Evolutionary conservation across 2,113 vertebrate genomes (phyloP), one percentile per base, ranked within the genome.

Genomic region (Cottus gobio): DNA sequence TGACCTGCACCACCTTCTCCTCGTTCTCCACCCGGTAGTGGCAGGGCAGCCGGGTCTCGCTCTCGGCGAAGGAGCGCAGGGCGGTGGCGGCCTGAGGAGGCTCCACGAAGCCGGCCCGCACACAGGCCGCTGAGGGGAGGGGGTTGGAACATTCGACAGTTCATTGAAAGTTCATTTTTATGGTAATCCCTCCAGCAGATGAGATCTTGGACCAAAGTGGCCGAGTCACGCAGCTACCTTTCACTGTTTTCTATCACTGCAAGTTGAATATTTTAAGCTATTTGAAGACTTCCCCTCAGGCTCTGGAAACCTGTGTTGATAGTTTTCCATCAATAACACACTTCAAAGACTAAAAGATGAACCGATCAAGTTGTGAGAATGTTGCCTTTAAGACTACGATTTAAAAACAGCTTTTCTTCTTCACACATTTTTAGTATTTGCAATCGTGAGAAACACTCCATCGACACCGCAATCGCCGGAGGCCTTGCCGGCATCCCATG

Each of bases 1-100:
- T 93, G 75, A 95, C 94, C 82, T 95, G 95, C 73, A 95, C 89
- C 87, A 93, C 84, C 36, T 68, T 75, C 63, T 92, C 56, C 0
- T 4, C 78, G 0, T 1, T 44, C 28, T 66, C 30, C 8, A 12
- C 69, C 75, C 66, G 64, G 75, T 93, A 95, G 16, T 26, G 85
- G 6, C 95, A 95, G 65, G 94, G 94, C 3, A 95, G 90, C 7
- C 90, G 75, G 7, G 93, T 94, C 80, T 82, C 57, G 5, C 63
- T 50, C 39, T 94, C 93, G 0, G 90, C 66, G 57, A 89, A 7
- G 7, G 93, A 87, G 54, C 48, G 84, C 42, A 83, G 64, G 6
- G 69, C 20, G 44, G 83, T 42, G 36, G 30, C 1, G 3, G 36
- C 8, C 44, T 87, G 4, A 22, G 46, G 71, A 5, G 95, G 94